These are phyloP conservation scores for Laticauda laticaudata DNA, from an alignment of 2,113 vertebrate genomes.

Conservation along the genomic window DNA sequence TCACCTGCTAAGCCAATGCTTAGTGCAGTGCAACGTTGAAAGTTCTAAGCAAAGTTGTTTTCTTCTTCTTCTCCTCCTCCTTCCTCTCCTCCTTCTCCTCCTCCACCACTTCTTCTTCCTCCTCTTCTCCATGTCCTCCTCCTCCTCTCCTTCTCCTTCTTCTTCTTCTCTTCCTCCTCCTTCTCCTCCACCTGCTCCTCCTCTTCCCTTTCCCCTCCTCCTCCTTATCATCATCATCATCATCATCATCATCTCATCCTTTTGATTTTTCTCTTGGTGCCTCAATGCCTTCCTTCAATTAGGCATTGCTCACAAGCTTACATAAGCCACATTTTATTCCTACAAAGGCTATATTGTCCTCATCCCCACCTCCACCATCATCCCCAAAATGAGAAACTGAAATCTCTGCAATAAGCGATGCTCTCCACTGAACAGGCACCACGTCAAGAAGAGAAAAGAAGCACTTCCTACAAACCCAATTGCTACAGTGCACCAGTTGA, in stretches of 20 bases:
- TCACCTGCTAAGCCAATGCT: neutral
- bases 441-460: neutral
- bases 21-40: neutral
- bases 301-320: slow-evolving; percentile 43
- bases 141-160: no score
- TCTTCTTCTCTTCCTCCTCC: no score
- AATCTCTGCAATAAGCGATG: slow-evolving; percentile 7
- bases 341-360: slow-evolving; percentile 34
- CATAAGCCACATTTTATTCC: slow-evolving; percentile 43
- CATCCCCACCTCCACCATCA: neutral
- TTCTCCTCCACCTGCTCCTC: no score
- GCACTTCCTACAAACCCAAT: neutral
- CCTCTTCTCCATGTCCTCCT: no score
- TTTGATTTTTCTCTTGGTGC: neutral
- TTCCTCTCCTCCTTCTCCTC: no score
- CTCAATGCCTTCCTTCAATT: slow-evolving; percentile 25
- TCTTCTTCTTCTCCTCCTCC: no score
- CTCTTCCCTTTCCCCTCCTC: no score
- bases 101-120: no score
- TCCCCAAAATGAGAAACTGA: slow-evolving; percentile 12
- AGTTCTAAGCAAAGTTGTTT: neutral
- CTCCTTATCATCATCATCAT: no score
- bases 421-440: neutral
- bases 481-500: neutral
- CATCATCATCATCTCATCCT: no score